phyloP scores from a whole-genome alignment of 2,888 invertebrate species.

The Lapara coniferarum region DNA sequence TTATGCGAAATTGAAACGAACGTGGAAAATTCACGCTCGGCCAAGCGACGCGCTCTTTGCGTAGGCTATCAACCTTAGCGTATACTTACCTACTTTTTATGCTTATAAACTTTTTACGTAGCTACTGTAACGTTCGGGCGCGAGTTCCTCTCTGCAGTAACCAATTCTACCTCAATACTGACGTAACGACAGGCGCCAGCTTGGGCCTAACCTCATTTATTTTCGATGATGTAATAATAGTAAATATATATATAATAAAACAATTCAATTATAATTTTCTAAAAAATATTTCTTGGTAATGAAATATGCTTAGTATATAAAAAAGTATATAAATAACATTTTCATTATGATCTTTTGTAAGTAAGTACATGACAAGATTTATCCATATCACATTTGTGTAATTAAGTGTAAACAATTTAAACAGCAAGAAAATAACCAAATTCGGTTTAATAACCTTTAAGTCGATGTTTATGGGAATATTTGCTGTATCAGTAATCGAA shows the following conservation, averaged over 20 bases:
- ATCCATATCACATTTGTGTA: too few relatives aligned
- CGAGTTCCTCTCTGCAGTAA: neutral
- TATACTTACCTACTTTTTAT: constrained; percentile 30
- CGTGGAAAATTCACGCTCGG: constrained; percentile 81
- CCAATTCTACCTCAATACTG: neutral
- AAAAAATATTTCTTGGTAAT: too few relatives aligned
- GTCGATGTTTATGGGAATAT: neutral
- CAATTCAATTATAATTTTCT: too few relatives aligned
- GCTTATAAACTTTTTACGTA: constrained; percentile 17
- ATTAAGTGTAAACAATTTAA: neutral
- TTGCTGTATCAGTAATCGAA: neutral
- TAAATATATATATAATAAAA: too few relatives aligned
- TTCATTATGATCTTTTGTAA: too few relatives aligned
- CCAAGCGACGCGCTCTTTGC: constrained; percentile 61
- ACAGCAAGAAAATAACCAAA: neutral
- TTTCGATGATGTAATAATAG: neutral
- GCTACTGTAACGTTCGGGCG: neutral
- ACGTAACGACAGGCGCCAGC: neutral
- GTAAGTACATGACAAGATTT: too few relatives aligned
- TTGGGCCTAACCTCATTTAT: neutral
- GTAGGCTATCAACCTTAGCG: constrained; percentile 34
- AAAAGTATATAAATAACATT: neutral
- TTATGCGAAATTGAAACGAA: constrained; percentile 79
- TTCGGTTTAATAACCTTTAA: neutral
- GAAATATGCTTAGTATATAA: neutral